These are phyloP conservation scores for Xenopus laevis DNA, from an alignment of 2,113 vertebrate genomes.

Conservation along the genomic window DNA sequence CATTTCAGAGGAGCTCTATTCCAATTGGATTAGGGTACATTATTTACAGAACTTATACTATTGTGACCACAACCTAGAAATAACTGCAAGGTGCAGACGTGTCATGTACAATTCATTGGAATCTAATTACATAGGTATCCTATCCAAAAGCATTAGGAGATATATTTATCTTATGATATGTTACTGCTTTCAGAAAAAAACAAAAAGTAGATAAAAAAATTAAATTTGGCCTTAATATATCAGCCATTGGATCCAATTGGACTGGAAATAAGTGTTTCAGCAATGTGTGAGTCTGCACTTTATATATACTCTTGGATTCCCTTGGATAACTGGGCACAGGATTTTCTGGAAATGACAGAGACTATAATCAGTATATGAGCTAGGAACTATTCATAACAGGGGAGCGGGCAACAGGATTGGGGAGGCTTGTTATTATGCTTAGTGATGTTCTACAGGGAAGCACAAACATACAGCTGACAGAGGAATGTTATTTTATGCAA, in stretches of 20 bases:
- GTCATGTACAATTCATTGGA: not conserved
- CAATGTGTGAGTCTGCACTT: constrained; percentile 16
- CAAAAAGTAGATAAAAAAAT: constrained; percentile 5
- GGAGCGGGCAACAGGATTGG: not conserved
- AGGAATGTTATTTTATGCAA: constrained; percentile 5
- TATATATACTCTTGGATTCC: constrained; percentile 10
- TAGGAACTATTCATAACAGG: not conserved
- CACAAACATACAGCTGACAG: not conserved
- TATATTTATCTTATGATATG: constrained; percentile 1
- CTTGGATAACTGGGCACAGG: not conserved
- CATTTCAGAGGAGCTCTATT: not conserved
- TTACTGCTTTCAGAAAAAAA: constrained; percentile 20
- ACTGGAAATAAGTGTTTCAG: constrained; percentile 6
- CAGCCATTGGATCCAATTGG: not conserved
- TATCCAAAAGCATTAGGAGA: not conserved
- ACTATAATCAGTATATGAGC: not conserved
- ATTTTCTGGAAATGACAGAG: not conserved
- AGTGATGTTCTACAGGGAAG: not conserved
- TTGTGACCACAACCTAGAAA: not conserved
- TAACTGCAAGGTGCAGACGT: not conserved
- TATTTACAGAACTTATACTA: not conserved
- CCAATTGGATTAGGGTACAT: not conserved
- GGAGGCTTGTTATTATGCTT: not conserved
- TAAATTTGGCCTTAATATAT: not conserved
- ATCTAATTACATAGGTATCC: not conserved